Base-by-base conservation (phyloP, 2,797 vertebrate species). In the Bucorvus abyssinicus region DNA sequence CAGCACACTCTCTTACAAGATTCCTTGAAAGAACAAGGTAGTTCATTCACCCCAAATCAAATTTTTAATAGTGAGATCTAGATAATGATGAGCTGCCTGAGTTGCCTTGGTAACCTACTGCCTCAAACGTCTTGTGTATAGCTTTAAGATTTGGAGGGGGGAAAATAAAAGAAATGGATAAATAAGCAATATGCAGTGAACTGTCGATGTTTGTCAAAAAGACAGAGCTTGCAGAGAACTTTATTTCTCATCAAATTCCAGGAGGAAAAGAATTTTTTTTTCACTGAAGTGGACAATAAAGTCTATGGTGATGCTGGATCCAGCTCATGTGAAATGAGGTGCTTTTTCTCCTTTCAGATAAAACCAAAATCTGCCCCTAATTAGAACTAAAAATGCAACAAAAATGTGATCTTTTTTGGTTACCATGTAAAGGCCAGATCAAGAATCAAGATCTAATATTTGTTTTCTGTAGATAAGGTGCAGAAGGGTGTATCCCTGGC, bases 101-200 rank as follows among this genome's bases (percentile, higher is more conserved):
- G 61, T 95, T 96, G 36, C 55, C 65, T 73, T 45, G 84, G 87
- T 93, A 93, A 89, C 52, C 20, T 88, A 9, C n/a, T 89, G 52
- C 68, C 30, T 85, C 49, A 64, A 32, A 76, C 85, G 26, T 89
- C 44, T 83, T 74, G 59, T 17, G 34, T n/a, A 63, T 67, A 53
- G n/a, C 44, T 83, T 70, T 87, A 83, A 74, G 45, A 74, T 11
- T 49, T 80, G 12, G 21, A 11, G 24, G 4, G 7, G 15, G 3
- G 15, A 47, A 30, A 32, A 49, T 24, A 27, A n/a, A 50, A 61
- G 7, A 56, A 52, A 19, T 67, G 4, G 8, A 40, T 49, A 71
- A 84, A 75, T 23, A 32, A 19, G 20, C 36, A 52, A 4, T 65
- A 19, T 52, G 29, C 23, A 47, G 44, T 42, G 24, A 81, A 92